Percentiles rank a stretch among this genome's conserved stretches.
Conservation (phyloP, 2,797 vertebrate species). For the Strix occidentalis region DNA sequence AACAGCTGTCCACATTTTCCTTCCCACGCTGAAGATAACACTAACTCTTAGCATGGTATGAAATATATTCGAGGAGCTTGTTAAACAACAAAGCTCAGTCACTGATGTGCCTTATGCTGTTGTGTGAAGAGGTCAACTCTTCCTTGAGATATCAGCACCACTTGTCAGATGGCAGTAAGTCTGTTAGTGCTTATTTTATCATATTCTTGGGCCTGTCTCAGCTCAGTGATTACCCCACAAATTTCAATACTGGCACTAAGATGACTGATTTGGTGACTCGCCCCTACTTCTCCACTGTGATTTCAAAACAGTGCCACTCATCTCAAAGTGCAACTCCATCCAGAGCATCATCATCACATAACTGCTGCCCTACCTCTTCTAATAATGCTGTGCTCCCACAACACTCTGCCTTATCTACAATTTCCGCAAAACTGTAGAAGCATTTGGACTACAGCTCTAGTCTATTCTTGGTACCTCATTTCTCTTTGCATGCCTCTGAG, state of each 20-base stretch:
- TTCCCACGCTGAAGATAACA: neutral
- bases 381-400: neutral
- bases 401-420: neutral
- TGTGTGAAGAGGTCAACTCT: neutral
- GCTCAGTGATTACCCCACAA: neutral
- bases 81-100: neutral
- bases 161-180: conserved; percentile 1
- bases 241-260: neutral
- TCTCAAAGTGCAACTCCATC: neutral
- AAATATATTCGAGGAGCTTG: neutral
- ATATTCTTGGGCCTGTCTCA: neutral
- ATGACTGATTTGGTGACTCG: neutral
- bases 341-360: neutral
- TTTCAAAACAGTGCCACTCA: neutral
- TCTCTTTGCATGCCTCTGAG: neutral
- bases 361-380: neutral
- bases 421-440: neutral
- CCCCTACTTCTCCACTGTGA: neutral
- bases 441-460: neutral
- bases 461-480: neutral
- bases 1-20: neutral
- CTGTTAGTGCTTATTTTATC: neutral
- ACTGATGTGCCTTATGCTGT: neutral
- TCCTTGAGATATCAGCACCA: neutral
- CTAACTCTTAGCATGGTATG: neutral